Base-by-base conservation (phyloP, 1,140 invertebrate genomes). In the Euura lappo region DNA sequence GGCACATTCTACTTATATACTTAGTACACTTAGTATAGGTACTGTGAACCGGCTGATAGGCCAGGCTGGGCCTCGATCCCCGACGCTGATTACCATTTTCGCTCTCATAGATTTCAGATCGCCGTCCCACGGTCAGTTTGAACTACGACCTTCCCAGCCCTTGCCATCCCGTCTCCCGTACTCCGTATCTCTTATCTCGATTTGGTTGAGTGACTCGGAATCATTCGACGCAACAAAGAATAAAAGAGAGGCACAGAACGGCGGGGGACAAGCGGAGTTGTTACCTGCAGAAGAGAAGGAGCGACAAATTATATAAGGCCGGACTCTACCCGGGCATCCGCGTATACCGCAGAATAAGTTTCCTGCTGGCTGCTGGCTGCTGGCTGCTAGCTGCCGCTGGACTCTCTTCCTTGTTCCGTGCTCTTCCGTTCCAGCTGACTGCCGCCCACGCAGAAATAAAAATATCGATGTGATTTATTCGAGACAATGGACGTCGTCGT, bases 391-490 rank as follows among this genome's bases (percentile, higher is more conserved):
- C 28, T 28, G 28, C 28, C 28, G 28, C 28, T 28, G 28, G 28
- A 0, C 28, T 28, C 28, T 28, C 28, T 28, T 28, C 28, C 28
- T 28, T 28, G 28, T 1, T 28, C 28, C 28, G 28, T 28, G 51
- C 13, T 60, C 51, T 60, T 60, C 51, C 51, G 51, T 60, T 60
- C 51, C 51, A 60, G 51, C 51, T 60, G 51, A 60, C 51, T 60
- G 51, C 51, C 51, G 51, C 51, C 51, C 13, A 60, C 51, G 51
- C 51, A 11, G 51, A 5, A 60, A 5, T 4, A 60, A 60, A 60
- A 60, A 60, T 28, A 28, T 2, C 6, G 51, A 60, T 1, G 3
- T 60, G 51, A 60, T n/a, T 60, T 60, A 60, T 60, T 60, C 51
- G 4, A 60, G 51, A 60, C 51, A 60, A 60, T 60, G 51, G 3